These are phyloP conservation scores for Gymnocypris eckloni DNA, from an alignment of 2,797 vertebrate species.

Conservation along the genomic window DNA sequence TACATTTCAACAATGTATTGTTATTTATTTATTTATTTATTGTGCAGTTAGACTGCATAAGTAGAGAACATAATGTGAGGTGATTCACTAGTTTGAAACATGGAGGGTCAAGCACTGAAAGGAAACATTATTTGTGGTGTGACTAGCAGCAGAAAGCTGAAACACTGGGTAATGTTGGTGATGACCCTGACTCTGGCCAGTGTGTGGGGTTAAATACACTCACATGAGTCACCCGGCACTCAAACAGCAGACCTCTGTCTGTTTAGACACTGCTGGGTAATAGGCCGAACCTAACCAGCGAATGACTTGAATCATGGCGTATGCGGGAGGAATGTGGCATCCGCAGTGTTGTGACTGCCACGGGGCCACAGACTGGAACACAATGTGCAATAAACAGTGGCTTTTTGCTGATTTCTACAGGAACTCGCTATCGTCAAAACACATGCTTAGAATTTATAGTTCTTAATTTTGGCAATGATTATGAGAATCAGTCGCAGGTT, in stretches of 20 bases:
- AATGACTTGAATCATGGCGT: neutral
- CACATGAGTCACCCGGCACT: constrained; percentile 36
- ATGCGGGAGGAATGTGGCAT: constrained; percentile 25
- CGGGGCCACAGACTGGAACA: neutral
- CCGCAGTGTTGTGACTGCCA: constrained; percentile 8
- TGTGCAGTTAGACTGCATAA: neutral
- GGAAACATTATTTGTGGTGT: constrained; percentile 1
- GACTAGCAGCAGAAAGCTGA: constrained; percentile 24
- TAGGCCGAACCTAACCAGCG: neutral
- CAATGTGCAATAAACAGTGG: constrained; percentile 2
- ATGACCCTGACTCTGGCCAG: constrained; percentile 27
- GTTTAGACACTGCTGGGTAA: neutral
- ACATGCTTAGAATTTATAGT: neutral
- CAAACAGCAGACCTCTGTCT: constrained; percentile 24
- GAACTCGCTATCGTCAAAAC: neutral
- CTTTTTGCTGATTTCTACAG: neutral
- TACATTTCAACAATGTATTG: neutral
- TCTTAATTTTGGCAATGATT: neutral
- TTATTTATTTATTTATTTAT: too few species aligned
- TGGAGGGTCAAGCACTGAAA: constrained; percentile 2
- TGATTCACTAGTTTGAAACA: neutral
- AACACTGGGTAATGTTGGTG: constrained; percentile 29
- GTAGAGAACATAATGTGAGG: neutral
- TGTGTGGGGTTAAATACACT: constrained; percentile 40
- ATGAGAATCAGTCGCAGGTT: neutral